Conservation (phyloP, 2,797 vertebrate species). For the Anas flavirostris region DNA sequence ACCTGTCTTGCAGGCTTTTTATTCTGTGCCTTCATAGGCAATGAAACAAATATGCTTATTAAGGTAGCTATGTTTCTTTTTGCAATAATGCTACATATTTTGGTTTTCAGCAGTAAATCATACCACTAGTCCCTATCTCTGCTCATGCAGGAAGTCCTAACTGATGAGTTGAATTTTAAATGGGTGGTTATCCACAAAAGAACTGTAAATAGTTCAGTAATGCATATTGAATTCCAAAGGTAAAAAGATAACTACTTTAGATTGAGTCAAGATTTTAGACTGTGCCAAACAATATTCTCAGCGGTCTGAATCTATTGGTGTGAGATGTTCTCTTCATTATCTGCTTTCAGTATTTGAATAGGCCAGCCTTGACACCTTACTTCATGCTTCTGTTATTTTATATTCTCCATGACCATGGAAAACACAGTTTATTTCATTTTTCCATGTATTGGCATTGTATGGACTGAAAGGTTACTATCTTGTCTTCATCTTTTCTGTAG, state of each 20-base stretch:
- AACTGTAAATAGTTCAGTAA: not conserved
- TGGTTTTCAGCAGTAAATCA: not conserved
- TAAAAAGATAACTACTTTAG: not conserved
- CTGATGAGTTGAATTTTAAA: not conserved
- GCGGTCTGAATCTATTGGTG: not conserved
- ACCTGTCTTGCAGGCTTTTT: not conserved
- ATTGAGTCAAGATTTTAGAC: not conserved
- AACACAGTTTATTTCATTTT: not conserved
- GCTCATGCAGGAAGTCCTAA: not conserved
- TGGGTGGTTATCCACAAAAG: not conserved
- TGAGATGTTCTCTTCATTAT: not conserved
- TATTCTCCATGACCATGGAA: not conserved
- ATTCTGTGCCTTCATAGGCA: not conserved
- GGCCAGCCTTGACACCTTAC: not conserved
- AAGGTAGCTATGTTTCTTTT: not conserved
- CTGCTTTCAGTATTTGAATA: not conserved
- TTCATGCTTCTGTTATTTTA: not conserved
- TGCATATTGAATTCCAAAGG: not conserved
- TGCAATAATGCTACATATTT: not conserved
- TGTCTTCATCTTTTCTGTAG: not conserved
- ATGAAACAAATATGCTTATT: not conserved
- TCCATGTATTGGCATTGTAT: not conserved
- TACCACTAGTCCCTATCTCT: not conserved
- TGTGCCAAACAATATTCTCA: not conserved
- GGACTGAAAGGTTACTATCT: not conserved